phyloP scores from a whole-genome alignment of 2,113 vertebrate species.

The Opisthocomus hoazin region DNA sequence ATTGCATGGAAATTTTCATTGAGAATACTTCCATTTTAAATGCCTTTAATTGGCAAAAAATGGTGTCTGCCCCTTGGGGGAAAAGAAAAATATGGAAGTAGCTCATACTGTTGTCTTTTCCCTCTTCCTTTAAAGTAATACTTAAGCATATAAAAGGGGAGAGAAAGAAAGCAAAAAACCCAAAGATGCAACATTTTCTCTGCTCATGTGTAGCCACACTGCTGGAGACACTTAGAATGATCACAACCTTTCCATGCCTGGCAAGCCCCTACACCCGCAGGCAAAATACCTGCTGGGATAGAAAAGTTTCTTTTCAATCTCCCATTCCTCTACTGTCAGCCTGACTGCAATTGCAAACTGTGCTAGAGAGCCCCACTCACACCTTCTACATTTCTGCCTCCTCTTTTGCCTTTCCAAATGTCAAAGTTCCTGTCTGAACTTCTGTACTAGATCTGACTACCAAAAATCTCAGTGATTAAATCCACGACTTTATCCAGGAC shows the following conservation, averaged over 20 bases:
- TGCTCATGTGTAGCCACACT: not conserved
- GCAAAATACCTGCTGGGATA: not conserved
- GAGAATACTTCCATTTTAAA: not conserved
- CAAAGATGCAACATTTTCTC: not conserved
- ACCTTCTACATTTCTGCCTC: not conserved
- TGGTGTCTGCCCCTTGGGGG: not conserved
- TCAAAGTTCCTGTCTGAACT: not conserved
- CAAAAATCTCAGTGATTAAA: not conserved
- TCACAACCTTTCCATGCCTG: not conserved
- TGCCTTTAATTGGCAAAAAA: not conserved
- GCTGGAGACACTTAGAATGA: not conserved
- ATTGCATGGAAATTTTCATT: not conserved
- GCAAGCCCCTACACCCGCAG: not conserved
- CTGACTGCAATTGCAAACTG: not conserved
- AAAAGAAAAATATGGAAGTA: not conserved
- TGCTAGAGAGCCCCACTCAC: not conserved
- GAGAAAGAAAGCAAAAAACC: not conserved
- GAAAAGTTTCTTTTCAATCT: no score
- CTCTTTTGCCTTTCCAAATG: not conserved
- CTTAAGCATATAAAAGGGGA: not conserved
- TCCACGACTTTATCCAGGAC: not conserved
- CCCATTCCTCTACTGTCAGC: not conserved
- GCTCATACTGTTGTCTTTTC: not conserved
- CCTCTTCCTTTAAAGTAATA: not conserved
- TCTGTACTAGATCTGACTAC: not conserved